phyloP scores from a whole-genome alignment of 1,140 invertebrate species.

The Riptortus pedestris region DNA sequence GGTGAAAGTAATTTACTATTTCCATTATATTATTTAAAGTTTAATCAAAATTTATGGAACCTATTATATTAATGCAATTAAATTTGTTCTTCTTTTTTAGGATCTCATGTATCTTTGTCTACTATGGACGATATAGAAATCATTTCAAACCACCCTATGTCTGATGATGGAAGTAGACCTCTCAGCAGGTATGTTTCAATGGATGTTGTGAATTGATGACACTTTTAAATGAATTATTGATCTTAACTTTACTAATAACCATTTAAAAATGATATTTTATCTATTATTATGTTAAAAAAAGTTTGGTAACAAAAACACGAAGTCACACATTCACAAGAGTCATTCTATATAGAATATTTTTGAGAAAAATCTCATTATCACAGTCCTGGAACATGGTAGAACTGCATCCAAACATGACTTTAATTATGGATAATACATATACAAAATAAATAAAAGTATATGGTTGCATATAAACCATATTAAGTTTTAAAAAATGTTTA shows the following conservation, averaged over 20 bases:
- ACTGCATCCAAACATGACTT: too few relatives aligned
- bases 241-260: not conserved
- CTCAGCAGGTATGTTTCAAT: conserved; percentile 38
- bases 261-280: not conserved
- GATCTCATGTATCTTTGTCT: conserved; percentile 38
- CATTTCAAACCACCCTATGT: conserved; percentile 39
- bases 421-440: too few relatives aligned
- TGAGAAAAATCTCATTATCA: not conserved
- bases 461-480: too few relatives aligned
- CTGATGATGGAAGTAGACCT: conserved; percentile 41
- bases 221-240: too few relatives aligned
- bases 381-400: too few relatives aligned
- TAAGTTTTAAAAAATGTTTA: too few relatives aligned
- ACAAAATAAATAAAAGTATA: too few relatives aligned
- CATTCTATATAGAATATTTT: not conserved
- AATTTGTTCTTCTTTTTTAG: conserved; percentile 31
- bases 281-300: not conserved
- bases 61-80: too few relatives aligned
- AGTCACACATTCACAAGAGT: not conserved
- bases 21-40: too few relatives aligned
- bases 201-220: not conserved
- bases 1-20: too few relatives aligned
- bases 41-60: too few relatives aligned
- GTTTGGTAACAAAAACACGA: not conserved
- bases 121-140: conserved; percentile 40